Percentiles rank a stretch among this genome's conserved stretches.
These are phyloP conservation scores for Python bivittatus DNA, from an alignment of 2,113 vertebrate species.

Conservation along the genomic window DNA sequence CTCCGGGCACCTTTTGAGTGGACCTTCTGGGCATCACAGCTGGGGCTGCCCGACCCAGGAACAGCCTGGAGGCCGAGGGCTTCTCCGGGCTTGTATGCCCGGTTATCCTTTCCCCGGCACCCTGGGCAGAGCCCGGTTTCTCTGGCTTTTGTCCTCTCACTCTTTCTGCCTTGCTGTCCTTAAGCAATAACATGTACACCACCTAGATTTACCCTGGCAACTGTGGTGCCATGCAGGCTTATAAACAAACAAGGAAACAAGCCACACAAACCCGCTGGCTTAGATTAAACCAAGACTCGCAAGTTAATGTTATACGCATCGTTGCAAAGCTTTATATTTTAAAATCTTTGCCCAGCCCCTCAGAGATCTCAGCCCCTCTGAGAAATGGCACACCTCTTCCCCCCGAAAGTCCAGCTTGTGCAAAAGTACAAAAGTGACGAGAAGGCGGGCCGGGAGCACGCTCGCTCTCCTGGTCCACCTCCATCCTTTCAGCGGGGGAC, in stretches of 20 bases:
- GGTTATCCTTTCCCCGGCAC: too few species aligned
- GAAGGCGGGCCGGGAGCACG: too few species aligned
- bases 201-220: not conserved
- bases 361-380: not conserved
- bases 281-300: not conserved
- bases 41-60: not conserved
- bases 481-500: slow-evolving; percentile 27
- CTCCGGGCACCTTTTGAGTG: fast-evolving
- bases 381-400: too few species aligned
- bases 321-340: not conserved
- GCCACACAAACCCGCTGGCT: not conserved
- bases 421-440: too few species aligned
- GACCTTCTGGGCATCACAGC: not conserved
- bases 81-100: not conserved
- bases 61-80: not conserved
- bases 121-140: not conserved
- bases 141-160: not conserved
- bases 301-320: not conserved
- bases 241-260: not conserved
- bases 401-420: too few species aligned
- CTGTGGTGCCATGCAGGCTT: not conserved
- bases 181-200: not conserved
- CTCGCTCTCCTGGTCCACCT: too few species aligned
- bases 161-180: not conserved
- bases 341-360: not conserved